Percentiles rank a stretch among this genome's conserved stretches.
Evolutionary conservation across 2,113 vertebrate genomes (phyloP).

Genomic region (Pseudorasbora parva): DNA sequence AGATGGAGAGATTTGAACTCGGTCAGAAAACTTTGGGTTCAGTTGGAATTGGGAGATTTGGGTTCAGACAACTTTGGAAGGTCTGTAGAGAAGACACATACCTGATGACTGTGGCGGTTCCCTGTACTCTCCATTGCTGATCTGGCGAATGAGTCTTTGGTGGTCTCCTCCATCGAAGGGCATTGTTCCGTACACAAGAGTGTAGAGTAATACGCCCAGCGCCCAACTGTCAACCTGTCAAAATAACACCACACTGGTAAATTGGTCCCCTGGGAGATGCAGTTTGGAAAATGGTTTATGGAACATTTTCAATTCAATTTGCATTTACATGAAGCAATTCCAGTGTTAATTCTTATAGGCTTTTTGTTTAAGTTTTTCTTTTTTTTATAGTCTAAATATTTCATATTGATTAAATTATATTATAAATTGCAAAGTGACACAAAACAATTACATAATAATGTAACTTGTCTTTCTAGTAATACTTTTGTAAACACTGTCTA

Average conservation of each 20-base stretch:
- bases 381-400: not conserved
- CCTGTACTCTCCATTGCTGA: conserved; percentile 97
- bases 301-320: not conserved
- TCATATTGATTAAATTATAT: too few species aligned
- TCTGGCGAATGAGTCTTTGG: conserved; percentile 97
- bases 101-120: conserved; percentile 98
- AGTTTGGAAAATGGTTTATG: not conserved
- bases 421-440: not conserved
- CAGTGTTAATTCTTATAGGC: not conserved
- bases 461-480: not conserved
- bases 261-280: not conserved
- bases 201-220: conserved; percentile 95
- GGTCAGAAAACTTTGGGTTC: not conserved
- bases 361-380: not conserved
- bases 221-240: conserved; percentile 98
- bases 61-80: not conserved
- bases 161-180: conserved; percentile 98
- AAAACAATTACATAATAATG: not conserved
- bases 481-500: not conserved
- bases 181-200: conserved; percentile 97
- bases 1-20: not conserved
- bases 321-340: not conserved
- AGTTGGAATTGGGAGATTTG: not conserved
- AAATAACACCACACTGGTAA: conserved; percentile 10
- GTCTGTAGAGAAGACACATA: conserved; percentile 56